Percentiles rank a stretch among this genome's conserved stretches.
Conservation (phyloP, 1,140 invertebrate species). For the Drosophila lowei region DNA sequence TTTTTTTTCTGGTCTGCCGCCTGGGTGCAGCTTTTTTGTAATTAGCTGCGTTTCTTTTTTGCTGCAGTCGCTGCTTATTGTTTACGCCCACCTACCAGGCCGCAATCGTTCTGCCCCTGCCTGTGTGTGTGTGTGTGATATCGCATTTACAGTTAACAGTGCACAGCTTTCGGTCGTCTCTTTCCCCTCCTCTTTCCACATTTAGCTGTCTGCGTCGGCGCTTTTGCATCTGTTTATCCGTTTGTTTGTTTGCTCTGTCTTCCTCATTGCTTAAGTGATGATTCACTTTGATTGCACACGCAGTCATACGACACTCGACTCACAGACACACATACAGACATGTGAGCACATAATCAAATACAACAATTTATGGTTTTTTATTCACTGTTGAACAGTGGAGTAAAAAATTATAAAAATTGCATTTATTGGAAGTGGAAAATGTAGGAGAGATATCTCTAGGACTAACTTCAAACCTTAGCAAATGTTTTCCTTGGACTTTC, state of each 20-base stretch:
- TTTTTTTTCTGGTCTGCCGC: conserved; percentile 26
- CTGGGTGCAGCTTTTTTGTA: conserved; percentile 50
- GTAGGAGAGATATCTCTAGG: too few species aligned
- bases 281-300: conserved; percentile 67
- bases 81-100: conserved; percentile 66
- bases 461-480: too few species aligned
- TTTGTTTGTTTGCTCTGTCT: conserved; percentile 52
- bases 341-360: conserved; percentile 25
- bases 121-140: conserved; percentile 26
- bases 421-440: conserved; percentile 4
- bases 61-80: conserved; percentile 54
- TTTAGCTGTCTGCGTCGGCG: conserved; percentile 50
- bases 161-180: conserved; percentile 3
- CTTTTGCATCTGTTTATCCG: conserved; percentile 43
- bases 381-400: conserved; percentile 36
- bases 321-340: neutral
- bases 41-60: conserved; percentile 29
- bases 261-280: conserved; percentile 69
- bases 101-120: neutral
- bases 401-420: neutral
- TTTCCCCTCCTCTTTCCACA: conserved; percentile 2
- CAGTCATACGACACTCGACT: conserved; percentile 18
- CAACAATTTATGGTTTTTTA: conserved; percentile 36
- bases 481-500: too few species aligned
- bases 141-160: conserved; percentile 9